These are phyloP conservation scores for Smittia aterrima DNA, from an alignment of 2,888 invertebrate genomes.

Conservation along the genomic window DNA sequence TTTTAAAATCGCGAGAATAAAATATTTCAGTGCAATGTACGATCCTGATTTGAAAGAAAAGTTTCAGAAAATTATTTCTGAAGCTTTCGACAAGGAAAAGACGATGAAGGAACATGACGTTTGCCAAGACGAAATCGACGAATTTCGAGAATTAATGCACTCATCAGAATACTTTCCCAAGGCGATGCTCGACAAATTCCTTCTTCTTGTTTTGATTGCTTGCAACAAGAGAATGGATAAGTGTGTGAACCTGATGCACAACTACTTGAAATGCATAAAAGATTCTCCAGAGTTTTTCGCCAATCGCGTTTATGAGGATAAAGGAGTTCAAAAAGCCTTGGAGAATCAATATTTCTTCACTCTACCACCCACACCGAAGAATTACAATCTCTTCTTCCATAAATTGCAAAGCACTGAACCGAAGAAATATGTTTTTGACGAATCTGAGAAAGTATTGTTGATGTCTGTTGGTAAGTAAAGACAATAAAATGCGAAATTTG, in stretches of 20 bases:
- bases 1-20: too few species aligned
- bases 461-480: slow-evolving; percentile 16
- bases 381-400: not conserved
- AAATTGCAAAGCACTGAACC: not conserved
- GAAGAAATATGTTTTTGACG: not conserved
- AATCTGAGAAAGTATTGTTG: not conserved
- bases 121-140: not conserved
- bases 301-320: slow-evolving; percentile 51
- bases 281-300: slow-evolving; percentile 56
- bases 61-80: not conserved
- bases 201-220: not conserved
- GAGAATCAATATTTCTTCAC: slow-evolving; percentile 51
- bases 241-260: slow-evolving; percentile 46
- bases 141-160: not conserved
- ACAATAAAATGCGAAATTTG: too few species aligned
- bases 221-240: not conserved
- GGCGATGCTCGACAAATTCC: not conserved
- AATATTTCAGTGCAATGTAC: too few species aligned
- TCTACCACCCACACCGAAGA: slow-evolving; percentile 25
- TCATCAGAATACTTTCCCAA: not conserved
- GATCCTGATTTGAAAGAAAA: not conserved
- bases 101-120: not conserved
- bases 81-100: not conserved
- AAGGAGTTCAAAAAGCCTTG: slow-evolving; percentile 51
- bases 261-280: slow-evolving; percentile 54